Conservation (phyloP, 2,797 vertebrate species). For the Lepus townsendii region DNA sequence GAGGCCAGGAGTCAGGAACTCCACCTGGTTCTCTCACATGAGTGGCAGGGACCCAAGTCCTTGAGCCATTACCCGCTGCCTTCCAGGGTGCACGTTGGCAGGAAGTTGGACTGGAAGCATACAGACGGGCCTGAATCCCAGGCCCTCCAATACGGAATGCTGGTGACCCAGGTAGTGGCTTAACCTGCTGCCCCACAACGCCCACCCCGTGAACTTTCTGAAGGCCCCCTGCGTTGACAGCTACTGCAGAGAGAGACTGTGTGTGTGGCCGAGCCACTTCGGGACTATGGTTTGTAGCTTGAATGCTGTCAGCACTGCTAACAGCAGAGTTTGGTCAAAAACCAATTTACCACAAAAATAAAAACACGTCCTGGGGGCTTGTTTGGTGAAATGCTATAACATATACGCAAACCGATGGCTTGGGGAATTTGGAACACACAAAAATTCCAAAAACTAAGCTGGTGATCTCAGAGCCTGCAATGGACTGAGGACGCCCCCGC, state of each 20-base stretch:
- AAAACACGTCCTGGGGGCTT: slow-evolving; percentile 21
- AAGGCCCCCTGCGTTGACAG: neutral
- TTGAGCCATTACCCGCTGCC: no score
- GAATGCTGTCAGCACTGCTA: neutral
- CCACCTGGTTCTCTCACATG: no score
- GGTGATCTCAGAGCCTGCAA: slow-evolving; percentile 54
- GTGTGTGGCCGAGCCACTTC: neutral
- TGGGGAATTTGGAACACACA: slow-evolving; percentile 36
- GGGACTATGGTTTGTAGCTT: neutral
- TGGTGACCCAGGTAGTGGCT: no score
- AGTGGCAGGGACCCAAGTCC: no score
- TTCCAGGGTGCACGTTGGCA: no score
- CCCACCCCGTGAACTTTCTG: no score
- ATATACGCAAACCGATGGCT: neutral
- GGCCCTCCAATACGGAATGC: no score
- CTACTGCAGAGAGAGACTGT: neutral
- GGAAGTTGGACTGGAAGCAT: no score
- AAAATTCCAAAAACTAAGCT: slow-evolving; percentile 31
- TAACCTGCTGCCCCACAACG: no score
- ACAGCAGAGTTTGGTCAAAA: neutral
- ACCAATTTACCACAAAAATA: slow-evolving; percentile 46
- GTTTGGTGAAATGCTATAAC: slow-evolving; percentile 48
- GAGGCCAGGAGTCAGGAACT: no score
- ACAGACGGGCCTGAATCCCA: no score
- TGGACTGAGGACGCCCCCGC: neutral